phyloP scores from a whole-genome alignment of 2,888 invertebrate genomes.

The Stramonita haemastoma region DNA sequence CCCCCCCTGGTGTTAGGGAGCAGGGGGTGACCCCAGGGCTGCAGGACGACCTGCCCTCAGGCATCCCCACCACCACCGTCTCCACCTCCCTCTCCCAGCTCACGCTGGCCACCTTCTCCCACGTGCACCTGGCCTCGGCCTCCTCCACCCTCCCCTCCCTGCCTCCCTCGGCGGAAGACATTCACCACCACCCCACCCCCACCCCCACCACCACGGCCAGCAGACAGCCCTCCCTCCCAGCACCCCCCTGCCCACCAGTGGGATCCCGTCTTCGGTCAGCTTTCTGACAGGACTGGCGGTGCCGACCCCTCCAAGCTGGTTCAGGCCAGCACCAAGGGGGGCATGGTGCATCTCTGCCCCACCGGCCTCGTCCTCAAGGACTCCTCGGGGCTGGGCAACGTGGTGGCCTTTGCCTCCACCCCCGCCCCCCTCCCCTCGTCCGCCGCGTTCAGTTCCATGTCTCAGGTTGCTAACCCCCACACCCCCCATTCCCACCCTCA shows the following conservation, averaged over 20 bases:
- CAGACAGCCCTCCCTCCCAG: background rate
- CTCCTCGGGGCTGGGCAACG: conserved; percentile 8
- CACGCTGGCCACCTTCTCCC: conserved; percentile 40
- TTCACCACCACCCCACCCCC: background rate
- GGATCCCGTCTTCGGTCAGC: conserved; percentile 28
- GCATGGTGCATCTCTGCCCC: conserved; percentile 28
- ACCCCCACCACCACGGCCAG: background rate
- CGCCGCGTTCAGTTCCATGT: conserved; percentile 2
- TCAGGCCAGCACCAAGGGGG: background rate
- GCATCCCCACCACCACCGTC: conserved; percentile 8
- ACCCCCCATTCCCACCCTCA: background rate
- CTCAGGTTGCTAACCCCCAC: conserved; percentile 28
- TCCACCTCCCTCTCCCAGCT: conserved; percentile 21
- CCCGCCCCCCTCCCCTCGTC: background rate
- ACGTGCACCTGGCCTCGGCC: conserved; percentile 14
- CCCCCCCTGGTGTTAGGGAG: conserved; percentile 3
- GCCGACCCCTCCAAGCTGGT: conserved; percentile 28
- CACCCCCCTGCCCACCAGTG: background rate
- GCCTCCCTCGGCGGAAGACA: background rate
- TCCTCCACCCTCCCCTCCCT: conserved; percentile 13
- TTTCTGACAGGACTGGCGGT: conserved; percentile 25
- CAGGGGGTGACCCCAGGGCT: background rate
- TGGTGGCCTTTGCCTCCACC: conserved; percentile 28
- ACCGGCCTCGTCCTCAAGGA: conserved; percentile 31
- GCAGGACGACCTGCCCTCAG: background rate